These are phyloP conservation scores for Campopleginae sp. DNA, from an alignment of 2,888 invertebrate species.

Conservation along the genomic window DNA sequence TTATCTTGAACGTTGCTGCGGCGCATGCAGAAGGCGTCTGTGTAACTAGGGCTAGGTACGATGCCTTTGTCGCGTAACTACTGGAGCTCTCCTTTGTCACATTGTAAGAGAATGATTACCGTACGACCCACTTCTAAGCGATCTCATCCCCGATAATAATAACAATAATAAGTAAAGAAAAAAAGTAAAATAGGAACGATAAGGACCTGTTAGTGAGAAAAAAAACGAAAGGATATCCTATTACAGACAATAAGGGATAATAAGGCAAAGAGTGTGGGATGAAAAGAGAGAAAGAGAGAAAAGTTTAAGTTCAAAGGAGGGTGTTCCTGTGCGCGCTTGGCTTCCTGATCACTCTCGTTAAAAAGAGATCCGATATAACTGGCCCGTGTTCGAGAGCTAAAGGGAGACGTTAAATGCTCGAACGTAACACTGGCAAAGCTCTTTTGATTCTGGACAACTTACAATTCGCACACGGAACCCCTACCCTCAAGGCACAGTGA, in stretches of 20 bases:
- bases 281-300: not conserved
- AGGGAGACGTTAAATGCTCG: not conserved
- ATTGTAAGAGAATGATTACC: slow-evolving; percentile 65
- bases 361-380: slow-evolving; percentile 45
- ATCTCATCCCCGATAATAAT: slow-evolving; percentile 57
- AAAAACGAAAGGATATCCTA: slow-evolving; percentile 25
- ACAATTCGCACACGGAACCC: not conserved
- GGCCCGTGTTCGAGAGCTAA: slow-evolving; percentile 5
- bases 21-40: slow-evolving; percentile 42
- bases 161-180: slow-evolving; percentile 43
- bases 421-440: slow-evolving; percentile 13
- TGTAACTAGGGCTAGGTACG: slow-evolving; percentile 19
- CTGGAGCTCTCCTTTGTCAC: slow-evolving; percentile 56
- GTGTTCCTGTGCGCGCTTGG: slow-evolving; percentile 1
- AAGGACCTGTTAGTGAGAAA: slow-evolving; percentile 38
- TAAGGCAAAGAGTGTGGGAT: slow-evolving; percentile 18
- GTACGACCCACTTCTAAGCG: slow-evolving; percentile 61
- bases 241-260: slow-evolving; percentile 42
- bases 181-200: slow-evolving; percentile 46
- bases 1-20: slow-evolving; percentile 49
- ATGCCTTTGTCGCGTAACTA: slow-evolving; percentile 63
- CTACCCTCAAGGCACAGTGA: not conserved
- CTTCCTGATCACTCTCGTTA: slow-evolving; percentile 20
- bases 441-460: slow-evolving; percentile 29
- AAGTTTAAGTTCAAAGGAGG: slow-evolving; percentile 33